Evolutionary conservation across 2,888 invertebrate species (phyloP), one percentile per base, ranked within the genome.

Genomic region (Spodoptera exigua): DNA sequence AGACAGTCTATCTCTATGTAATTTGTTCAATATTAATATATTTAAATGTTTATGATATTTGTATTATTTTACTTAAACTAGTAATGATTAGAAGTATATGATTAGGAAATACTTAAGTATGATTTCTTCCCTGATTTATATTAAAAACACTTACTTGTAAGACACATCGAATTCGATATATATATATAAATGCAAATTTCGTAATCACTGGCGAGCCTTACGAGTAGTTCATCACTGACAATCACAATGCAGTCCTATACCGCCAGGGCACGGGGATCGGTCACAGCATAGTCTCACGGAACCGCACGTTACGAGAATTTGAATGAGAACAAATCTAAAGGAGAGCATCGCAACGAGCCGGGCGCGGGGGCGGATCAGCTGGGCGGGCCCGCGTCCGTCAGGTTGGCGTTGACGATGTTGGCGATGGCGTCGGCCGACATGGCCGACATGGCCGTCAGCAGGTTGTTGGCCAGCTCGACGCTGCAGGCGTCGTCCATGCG

Each of bases 381-480:
- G 35, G 51, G 47, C 44, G 52, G 49, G 41, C 18, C 9, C 47
- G 27, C 44, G 16, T 4, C 43, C 14, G 51, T 18, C 37, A 80
- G 72, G 78, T 83, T 80, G 34, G 81, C 80, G 74, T 79, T 83
- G 53, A 88, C 84, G 71, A 88, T 79, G 80, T 82, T 82, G 56
- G 89, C 89, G 76, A 87, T 78, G 58, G 83, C 84, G 68, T 70
- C 82, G 32, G 89, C 82, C 46, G 89, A 79, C 90, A 91, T 89
- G 72, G 77, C 80, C 67, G 85, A 86, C 89, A 92, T 89, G 74
- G 91, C 92, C 18, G 87, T 85, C 32, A 91, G 87, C 72, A 93
- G 84, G 78, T 90, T 88, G 83, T 81, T 82, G 70, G 92, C 90
- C 14, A 91, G 84, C 70, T 85, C 81, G 18, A 74, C 74, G 57